Conservation (phyloP, 2,797 vertebrate species). For the Steatocranus sp. region DNA sequence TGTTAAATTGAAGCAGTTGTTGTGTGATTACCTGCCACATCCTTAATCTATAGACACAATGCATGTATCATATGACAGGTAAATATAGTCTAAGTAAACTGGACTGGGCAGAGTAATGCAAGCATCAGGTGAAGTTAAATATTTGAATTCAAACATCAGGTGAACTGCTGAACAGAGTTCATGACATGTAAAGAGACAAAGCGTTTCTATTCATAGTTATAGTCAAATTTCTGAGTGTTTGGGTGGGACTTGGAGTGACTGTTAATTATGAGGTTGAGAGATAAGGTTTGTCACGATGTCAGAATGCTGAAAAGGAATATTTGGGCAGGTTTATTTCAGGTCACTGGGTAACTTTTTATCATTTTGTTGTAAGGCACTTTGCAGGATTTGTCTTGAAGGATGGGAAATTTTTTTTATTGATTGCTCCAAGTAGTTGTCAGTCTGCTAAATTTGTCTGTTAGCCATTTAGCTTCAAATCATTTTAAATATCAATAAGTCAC, state of each 20-base stretch:
- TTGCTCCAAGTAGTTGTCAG: too few species aligned
- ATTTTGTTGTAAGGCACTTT: background rate
- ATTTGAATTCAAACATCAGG: background rate
- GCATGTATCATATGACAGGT: background rate
- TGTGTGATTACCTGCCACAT: background rate
- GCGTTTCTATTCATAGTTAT: background rate
- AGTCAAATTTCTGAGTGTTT: background rate
- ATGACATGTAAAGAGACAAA: background rate
- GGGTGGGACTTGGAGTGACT: background rate
- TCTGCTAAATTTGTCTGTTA: too few species aligned
- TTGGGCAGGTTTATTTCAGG: background rate
- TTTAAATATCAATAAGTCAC: too few species aligned
- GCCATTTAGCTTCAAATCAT: too few species aligned
- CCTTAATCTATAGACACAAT: background rate
- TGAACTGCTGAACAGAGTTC: background rate
- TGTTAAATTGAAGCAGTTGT: background rate
- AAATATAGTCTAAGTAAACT: background rate
- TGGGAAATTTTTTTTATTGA: too few species aligned
- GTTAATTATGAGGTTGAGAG: background rate
- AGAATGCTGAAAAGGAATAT: background rate
- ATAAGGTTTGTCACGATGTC: background rate
- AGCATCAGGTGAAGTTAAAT: background rate
- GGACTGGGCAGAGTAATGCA: background rate
- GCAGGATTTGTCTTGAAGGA: background rate
- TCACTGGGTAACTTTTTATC: background rate